Evolutionary conservation across 2,113 vertebrate species (phyloP), one percentile per base, ranked within the genome.

Genomic region (Rutilus rutilus): DNA sequence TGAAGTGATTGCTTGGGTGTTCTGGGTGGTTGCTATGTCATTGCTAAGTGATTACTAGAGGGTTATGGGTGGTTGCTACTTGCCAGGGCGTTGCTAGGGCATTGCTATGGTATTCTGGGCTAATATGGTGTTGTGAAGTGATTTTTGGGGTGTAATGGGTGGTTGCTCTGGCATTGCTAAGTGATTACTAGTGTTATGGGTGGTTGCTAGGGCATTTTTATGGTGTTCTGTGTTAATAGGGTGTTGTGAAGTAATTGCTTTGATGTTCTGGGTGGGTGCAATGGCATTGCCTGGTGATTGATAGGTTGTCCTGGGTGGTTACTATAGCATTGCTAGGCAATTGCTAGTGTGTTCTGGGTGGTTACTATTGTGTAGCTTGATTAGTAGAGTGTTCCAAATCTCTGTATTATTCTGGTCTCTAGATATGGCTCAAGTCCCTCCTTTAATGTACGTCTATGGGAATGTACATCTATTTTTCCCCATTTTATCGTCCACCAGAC

Each of bases 1-100:
- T 2, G 7, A 17, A 17, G 64, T 33, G 27, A 33, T 65, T 8
- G 0, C 6, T 6, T 0, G 15, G 0, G 27, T 65, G 2, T 65
- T 0, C 0, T 4, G 27, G 2, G 15, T 33, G 1, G 64, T 67
- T 67, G 2, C 0, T 27, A 14, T 1, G 0, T 11, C 15, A 17
- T 17, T 33, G 6, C 2, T 17, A 17, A 17, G 64, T 33, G 27
- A 17, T 65, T 3, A 0, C 14, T 6, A 1, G 3, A 0, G 27
- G 30, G 2, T 65, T 1, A 0, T 4, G 27, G 2, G 15, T 33
- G 4, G 64, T 67, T 67, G 6, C 25, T 67, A 30, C 30, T 30
- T 30, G 30, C 2, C 30, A 30, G 30, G 2, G 30, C 30, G 30
- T 30, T 30, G 6, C 25, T 67, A 30, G 3, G 27, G 2, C 11